Evolutionary conservation across 2,113 vertebrate genomes (phyloP), one percentile per base, ranked within the genome.

Genomic region (Atractosteus spatula): DNA sequence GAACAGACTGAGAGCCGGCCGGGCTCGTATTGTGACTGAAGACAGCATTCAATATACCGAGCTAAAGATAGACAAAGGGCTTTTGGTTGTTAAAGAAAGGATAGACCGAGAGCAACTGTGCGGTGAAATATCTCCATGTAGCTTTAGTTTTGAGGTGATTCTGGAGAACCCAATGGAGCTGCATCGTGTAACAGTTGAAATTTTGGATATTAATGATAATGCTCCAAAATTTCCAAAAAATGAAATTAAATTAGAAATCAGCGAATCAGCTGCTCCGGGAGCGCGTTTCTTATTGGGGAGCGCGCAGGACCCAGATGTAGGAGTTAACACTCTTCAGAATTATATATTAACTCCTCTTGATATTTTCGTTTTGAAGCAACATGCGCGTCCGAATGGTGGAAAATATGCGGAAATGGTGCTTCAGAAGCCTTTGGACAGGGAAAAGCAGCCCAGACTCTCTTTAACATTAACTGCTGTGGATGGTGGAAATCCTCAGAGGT

Each of bases 401-500:
- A 80, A 78, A 62, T 70, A 70, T 14, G 80, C 85, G 3, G 89
- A 89, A 16, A 82, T 91, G 71, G 71, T 89, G 69, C 74, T 90
- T 43, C 77, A 87, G 10, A 84, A 79, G 59, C 43, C 71, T 1
- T 13, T 91, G 54, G 89, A 90, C 61, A 14, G 87, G 65, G 89
- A 91, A 63, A 78, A 70, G 29, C 54, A 87, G 7, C 74, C 76
- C 0, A 13, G 71, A 41, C 78, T 91, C 66, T 78, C 85, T 12
- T 68, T 94, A 1, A 79, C 88, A 7, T 76, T 94, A 56, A 75
- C 85, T 4, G 92, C 91, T 4, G 83, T 84, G 13, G 92, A 94
- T n/a, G 92, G 93, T 0, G 92, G 92, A 8, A 72, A 82, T 62
- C 92, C 92, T 8, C 83, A 89, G 55, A 84, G 72, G 70, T 89